Percentiles rank a stretch among this genome's conserved stretches.
Conservation (phyloP, 2,797 vertebrate species). For the Anniella stebbinsi region DNA sequence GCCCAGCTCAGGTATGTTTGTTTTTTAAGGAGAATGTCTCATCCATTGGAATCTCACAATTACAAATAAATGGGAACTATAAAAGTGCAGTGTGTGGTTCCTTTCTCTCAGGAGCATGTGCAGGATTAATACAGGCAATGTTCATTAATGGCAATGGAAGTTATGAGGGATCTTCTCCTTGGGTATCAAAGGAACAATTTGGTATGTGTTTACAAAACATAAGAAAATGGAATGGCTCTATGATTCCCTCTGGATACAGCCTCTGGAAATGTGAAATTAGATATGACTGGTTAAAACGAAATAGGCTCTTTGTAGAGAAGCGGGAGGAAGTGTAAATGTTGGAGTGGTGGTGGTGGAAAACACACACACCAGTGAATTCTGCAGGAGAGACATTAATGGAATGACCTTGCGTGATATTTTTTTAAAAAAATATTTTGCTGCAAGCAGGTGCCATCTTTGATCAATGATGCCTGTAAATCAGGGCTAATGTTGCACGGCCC, state of each 20-base stretch:
- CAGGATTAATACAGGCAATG: slow-evolving; percentile 28
- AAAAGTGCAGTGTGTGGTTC: slow-evolving; percentile 30
- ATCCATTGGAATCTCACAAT: slow-evolving; percentile 39
- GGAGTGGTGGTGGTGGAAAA: neutral
- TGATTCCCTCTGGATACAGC: slow-evolving; percentile 10
- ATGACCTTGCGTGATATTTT: slow-evolving; percentile 52
- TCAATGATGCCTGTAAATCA: slow-evolving; percentile 67
- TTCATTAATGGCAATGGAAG: slow-evolving; percentile 49
- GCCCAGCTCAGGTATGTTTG: neutral
- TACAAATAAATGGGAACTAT: slow-evolving; percentile 60
- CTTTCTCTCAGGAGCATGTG: slow-evolving; percentile 33
- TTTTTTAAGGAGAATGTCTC: slow-evolving; percentile 44
- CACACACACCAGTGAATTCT: slow-evolving; percentile 23
- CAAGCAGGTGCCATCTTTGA: slow-evolving; percentile 57
- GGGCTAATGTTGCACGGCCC: slow-evolving; percentile 43
- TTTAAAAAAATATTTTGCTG: slow-evolving; percentile 42
- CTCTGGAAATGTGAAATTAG: slow-evolving; percentile 48
- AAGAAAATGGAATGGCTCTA: neutral
- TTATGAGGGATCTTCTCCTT: slow-evolving; percentile 40
- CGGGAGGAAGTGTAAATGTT: slow-evolving; percentile 24
- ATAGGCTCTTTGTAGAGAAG: slow-evolving; percentile 7
- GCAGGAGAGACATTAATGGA: slow-evolving; percentile 1
- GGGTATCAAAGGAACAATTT: neutral
- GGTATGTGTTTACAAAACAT: slow-evolving; percentile 39
- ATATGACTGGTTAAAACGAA: slow-evolving; percentile 20